These are phyloP conservation scores for Benthosema pterotum DNA, from an alignment of 2,797 vertebrate species.

Conservation along the genomic window DNA sequence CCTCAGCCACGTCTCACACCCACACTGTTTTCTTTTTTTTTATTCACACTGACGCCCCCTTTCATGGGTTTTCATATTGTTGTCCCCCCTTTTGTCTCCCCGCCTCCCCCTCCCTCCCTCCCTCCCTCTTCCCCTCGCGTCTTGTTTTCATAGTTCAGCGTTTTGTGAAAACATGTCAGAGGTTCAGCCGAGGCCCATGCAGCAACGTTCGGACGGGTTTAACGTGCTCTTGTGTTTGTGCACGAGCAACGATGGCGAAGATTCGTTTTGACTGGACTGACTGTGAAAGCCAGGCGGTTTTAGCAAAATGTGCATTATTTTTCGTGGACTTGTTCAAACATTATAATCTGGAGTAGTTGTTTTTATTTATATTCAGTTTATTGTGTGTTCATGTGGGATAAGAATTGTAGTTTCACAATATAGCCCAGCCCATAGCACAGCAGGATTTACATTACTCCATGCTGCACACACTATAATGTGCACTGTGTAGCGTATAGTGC, in stretches of 20 bases:
- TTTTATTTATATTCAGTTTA: background rate
- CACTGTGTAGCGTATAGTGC: too few species aligned
- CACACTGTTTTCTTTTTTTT: constrained; percentile 70
- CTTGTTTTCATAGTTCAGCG: constrained; percentile 70
- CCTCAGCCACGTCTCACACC: constrained; percentile 69
- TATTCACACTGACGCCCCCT: constrained; percentile 64
- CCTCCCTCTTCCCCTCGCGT: constrained; percentile 4
- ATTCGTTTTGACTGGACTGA: too few species aligned
- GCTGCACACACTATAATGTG: too few species aligned
- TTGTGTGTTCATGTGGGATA: background rate
- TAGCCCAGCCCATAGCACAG: background rate
- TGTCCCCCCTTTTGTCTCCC: background rate
- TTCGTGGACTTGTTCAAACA: background rate
- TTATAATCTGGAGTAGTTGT: background rate
- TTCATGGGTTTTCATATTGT: constrained; percentile 59
- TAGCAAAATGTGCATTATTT: too few species aligned
- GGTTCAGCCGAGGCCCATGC: constrained; percentile 59
- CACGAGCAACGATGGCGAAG: constrained; percentile 40
- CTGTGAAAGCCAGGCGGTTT: too few species aligned
- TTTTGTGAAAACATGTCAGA: constrained; percentile 73
- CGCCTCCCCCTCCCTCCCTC: constrained; percentile 33
- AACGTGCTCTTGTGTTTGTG: constrained; percentile 60
- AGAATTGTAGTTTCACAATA: background rate
- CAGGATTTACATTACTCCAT: background rate
- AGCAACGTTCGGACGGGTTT: constrained; percentile 53